phyloP scores from a whole-genome alignment of 2,797 vertebrate species.

The Tenualosa thibaudeaui region DNA sequence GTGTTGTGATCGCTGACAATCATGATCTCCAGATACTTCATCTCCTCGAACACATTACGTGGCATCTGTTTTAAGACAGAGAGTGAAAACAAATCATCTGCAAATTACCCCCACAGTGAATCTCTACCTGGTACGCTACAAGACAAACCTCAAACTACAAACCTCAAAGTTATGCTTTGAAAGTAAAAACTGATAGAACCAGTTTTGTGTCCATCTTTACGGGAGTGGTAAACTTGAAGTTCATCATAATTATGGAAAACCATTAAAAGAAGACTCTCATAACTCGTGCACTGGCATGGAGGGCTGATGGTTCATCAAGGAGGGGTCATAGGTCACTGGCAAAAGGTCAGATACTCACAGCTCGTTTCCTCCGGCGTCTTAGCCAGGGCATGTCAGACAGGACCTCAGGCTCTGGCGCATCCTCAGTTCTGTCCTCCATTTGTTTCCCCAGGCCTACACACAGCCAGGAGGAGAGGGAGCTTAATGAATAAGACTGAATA shows the following conservation, averaged over 20 bases:
- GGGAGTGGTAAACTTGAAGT: background rate
- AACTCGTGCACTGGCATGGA: background rate
- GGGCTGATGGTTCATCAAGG: background rate
- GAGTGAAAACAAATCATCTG: background rate
- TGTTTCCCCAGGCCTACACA: constrained; percentile 39
- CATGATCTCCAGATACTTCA: constrained; percentile 88
- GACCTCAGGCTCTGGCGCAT: constrained; percentile 47
- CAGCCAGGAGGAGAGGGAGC: background rate
- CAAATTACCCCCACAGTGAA: background rate
- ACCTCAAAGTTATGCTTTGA: background rate
- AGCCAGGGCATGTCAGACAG: constrained; percentile 76
- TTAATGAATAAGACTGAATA: background rate
- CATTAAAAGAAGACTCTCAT: background rate
- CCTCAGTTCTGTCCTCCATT: constrained; percentile 56
- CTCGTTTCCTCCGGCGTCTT: constrained; percentile 77
- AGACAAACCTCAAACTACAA: background rate
- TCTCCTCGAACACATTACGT: constrained; percentile 84
- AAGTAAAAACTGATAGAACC: background rate
- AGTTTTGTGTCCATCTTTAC: background rate
- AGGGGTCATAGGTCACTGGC: background rate
- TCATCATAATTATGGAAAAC: background rate
- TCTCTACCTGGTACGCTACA: background rate
- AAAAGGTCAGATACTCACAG: constrained; percentile 60
- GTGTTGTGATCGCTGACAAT: constrained; percentile 87
- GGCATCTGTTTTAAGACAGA: constrained; percentile 65